phyloP scores from a whole-genome alignment of 2,797 vertebrate species.

The Manis pentadactyla region DNA sequence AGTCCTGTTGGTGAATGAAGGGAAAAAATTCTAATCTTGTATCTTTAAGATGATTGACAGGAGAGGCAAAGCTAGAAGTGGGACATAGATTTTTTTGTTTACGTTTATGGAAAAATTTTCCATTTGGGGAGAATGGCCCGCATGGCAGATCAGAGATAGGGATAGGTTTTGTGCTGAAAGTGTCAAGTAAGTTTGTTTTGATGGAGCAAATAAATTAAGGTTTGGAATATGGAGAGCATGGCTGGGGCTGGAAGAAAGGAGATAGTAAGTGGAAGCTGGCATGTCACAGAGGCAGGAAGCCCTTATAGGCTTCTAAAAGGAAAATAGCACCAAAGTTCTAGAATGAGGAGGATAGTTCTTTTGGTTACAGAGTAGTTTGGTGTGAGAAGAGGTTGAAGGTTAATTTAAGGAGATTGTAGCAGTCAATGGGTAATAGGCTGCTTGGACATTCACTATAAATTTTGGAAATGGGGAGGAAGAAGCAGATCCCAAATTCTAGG shows the following conservation, averaged over 20 bases:
- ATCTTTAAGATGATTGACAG: not conserved
- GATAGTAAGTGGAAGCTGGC: not conserved
- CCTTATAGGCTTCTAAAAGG: not conserved
- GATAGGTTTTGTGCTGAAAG: not conserved
- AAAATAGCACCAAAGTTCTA: conserved; percentile 3
- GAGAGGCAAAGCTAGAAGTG: conserved; percentile 22
- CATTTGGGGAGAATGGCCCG: not conserved
- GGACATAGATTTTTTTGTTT: not conserved
- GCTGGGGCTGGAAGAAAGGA: not conserved
- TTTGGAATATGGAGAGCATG: not conserved
- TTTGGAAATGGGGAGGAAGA: not conserved
- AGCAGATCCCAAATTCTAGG: not conserved
- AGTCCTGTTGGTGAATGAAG: conserved; percentile 15
- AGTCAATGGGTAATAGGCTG: not conserved
- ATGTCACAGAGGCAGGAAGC: not conserved
- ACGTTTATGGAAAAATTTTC: not conserved
- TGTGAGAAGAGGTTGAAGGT: not conserved
- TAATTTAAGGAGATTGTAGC: not conserved
- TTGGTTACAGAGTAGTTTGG: not conserved
- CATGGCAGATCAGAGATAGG: conserved; percentile 3
- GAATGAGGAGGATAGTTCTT: conserved; percentile 19
- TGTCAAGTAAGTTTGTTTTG: conserved; percentile 7
- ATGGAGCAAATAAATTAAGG: not conserved
- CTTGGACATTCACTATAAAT: not conserved
- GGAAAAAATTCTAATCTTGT: conserved; percentile 32